Evolutionary conservation across 2,797 vertebrate genomes (phyloP), one percentile per base, ranked within the genome.

Genomic region (Heteromormyrus szaboi): DNA sequence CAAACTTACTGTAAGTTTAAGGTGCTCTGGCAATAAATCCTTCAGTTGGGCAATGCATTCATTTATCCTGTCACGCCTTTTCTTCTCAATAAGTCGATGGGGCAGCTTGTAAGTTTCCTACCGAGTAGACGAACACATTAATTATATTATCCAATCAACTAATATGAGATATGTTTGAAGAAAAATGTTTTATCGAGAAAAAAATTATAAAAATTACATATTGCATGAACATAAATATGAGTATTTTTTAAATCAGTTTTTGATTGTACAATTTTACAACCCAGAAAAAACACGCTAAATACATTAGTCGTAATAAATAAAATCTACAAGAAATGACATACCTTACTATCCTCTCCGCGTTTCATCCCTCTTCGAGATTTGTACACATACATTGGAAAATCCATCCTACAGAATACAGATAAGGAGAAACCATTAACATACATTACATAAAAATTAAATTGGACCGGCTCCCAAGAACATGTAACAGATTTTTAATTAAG

Each of bases 71-170:
- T 99, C 98, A 14, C 98, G 97, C 91, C 98, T 94, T 93, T 99
- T 99, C 96, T 99, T 99, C 92, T 99, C 98, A 59, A 99, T 99
- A 89, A 99, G 96, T 53, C 98, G 91, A 94, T 99, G 98, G 0
- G 98, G 98, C 93, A 99, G 91, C 94, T 99, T 99, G 95, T 99
- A 98, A 0, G 98, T 99, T 94, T 99, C 98, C 98, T 99, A 94
- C n/a, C 88, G 89, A 50, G 84, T 85, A 91, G 9, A 85, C 22
- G n/a, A 85, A 79, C 72, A 79, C 25, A 33, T 25, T 25, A 25
- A 85, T 85, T 85, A 50, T 85, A 85, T 53, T 14, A 85, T 51
- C 5, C 83, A 29, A 85, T 51, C 50, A 85, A 85, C 12, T 4
- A 53, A 51, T 51, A 17, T 33, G 83, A 50, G 48, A 83, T n/a